These are phyloP conservation scores for Melospiza melodia DNA, from an alignment of 2,113 vertebrate genomes.

Conservation along the genomic window DNA sequence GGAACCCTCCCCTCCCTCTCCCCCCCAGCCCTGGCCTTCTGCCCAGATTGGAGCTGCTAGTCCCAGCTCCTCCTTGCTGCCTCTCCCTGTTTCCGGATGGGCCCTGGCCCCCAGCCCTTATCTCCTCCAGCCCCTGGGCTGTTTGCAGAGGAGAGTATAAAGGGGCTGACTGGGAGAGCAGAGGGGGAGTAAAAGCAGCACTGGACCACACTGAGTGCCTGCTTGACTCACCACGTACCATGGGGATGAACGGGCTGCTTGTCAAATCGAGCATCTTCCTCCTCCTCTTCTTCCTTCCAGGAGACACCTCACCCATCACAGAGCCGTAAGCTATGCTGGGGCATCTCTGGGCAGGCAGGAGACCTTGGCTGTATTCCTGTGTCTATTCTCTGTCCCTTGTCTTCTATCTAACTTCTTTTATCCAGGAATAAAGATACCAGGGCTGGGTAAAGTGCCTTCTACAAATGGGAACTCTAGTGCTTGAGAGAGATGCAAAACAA, in stretches of 20 bases:
- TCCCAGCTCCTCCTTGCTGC: slow-evolving; percentile 25
- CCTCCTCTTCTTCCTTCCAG: slow-evolving; percentile 26
- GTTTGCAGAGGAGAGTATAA: slow-evolving; percentile 40
- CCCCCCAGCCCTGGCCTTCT: background rate
- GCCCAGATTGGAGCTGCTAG: background rate
- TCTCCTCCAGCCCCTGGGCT: slow-evolving; percentile 8
- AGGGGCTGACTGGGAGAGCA: background rate
- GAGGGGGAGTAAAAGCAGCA: background rate
- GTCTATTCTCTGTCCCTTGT: background rate
- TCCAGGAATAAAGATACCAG: background rate
- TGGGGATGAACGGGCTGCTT: background rate
- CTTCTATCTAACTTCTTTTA: background rate
- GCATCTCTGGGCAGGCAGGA: background rate
- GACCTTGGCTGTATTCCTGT: background rate
- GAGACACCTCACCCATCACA: background rate
- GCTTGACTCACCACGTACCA: background rate
- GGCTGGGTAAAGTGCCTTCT: background rate
- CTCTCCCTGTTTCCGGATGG: background rate
- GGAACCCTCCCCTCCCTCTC: background rate
- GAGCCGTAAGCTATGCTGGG: slow-evolving; percentile 50
- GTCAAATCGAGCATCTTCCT: background rate
- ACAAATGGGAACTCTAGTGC: background rate
- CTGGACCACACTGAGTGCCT: background rate
- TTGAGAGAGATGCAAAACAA: background rate
- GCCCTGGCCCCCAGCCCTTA: slow-evolving; percentile 44